These are phyloP conservation scores for Scatophagus argus DNA, from an alignment of 2,113 vertebrate genomes.

Conservation along the genomic window DNA sequence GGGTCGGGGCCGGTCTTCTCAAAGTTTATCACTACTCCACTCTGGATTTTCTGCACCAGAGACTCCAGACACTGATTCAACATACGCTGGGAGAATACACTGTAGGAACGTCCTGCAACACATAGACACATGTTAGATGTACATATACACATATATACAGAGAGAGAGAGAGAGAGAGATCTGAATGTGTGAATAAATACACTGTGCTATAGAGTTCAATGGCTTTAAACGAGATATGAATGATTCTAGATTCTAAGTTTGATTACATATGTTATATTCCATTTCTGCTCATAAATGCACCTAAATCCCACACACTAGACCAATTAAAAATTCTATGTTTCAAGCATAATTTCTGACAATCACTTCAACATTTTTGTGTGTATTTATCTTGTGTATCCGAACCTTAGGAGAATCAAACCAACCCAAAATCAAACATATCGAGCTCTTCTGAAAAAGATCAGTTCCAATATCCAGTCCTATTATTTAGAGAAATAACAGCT, in stretches of 20 bases:
- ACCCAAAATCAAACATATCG: neutral
- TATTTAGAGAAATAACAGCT: neutral
- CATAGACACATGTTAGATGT: constrained; percentile 6
- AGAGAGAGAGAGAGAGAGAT: neutral
- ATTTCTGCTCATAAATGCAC: no score
- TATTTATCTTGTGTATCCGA: neutral
- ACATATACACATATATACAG: neutral
- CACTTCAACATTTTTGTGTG: neutral
- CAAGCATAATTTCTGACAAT: neutral
- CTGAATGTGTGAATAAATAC: neutral
- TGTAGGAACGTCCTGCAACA: constrained; percentile 93
- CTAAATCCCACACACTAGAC: no score
- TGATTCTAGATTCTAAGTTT: no score
- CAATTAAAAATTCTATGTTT: neutral
- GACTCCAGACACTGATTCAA: constrained; percentile 98
- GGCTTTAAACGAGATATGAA: neutral
- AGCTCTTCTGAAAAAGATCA: no score
- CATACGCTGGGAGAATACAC: constrained; percentile 96
- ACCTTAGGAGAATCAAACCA: neutral
- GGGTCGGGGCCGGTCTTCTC: constrained; percentile 98
- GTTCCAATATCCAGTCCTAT: neutral
- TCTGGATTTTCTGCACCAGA: constrained; percentile 97
- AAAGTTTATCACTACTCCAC: constrained; percentile 97
- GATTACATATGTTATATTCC: no score
- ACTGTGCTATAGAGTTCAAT: neutral